A percentile compares a stretch with the other conserved stretches of the same genome.
These are phyloP conservation scores for Phalangium opilio DNA, from an alignment of 2,888 invertebrate species.

Conservation along the genomic window DNA sequence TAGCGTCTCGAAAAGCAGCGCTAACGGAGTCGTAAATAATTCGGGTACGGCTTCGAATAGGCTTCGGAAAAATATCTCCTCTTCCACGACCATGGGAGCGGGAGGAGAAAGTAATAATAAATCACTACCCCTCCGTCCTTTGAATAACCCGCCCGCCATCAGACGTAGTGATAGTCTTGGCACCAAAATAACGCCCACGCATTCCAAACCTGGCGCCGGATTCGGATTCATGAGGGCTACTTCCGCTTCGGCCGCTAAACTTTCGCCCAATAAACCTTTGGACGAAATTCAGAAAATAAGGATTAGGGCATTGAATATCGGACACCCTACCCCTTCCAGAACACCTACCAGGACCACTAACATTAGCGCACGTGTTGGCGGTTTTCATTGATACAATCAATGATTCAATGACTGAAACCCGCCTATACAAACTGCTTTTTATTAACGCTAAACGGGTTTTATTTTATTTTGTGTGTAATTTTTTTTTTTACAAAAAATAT, in stretches of 20 bases:
- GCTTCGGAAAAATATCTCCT: constrained; percentile 6
- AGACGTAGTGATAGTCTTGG: constrained; percentile 1
- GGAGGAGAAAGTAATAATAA: not conserved
- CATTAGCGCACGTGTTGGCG: no score
- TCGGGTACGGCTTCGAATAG: constrained; percentile 8
- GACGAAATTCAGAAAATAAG: not conserved
- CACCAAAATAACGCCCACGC: not conserved
- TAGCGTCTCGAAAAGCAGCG: constrained; percentile 27
- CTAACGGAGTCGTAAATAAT: no score
- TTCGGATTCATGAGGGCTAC: constrained; percentile 21
- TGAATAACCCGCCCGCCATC: constrained; percentile 2
- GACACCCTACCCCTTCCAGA: not conserved
- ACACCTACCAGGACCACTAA: not conserved
- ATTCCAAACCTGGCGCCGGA: not conserved
- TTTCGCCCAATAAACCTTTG: constrained; percentile 6
- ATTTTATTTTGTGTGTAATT: no score
- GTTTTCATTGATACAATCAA: no score
- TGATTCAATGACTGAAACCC: no score
- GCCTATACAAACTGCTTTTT: no score
- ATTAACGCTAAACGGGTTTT: no score
- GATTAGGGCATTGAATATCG: not conserved
- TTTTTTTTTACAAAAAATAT: no score
- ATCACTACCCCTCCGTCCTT: constrained; percentile 1
- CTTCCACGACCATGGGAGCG: not conserved
- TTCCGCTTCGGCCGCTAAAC: constrained; percentile 20